Conservation (phyloP, 2,797 vertebrate genomes). For the Graptemys geographica region DNA sequence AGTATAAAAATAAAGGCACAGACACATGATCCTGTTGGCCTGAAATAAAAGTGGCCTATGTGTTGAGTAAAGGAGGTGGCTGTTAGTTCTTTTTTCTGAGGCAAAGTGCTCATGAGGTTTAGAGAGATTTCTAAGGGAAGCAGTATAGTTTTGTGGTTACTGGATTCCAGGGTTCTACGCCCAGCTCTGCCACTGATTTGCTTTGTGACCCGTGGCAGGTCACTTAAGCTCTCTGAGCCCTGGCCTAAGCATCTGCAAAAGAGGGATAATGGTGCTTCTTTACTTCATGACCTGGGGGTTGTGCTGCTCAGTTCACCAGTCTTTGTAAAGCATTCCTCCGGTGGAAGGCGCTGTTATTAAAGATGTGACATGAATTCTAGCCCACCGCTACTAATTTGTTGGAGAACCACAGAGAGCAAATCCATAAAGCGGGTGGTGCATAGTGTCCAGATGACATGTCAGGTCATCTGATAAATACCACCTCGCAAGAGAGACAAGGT, state of each 20-base stretch:
- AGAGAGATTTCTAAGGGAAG: not conserved
- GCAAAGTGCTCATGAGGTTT: not conserved
- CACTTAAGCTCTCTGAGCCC: not conserved
- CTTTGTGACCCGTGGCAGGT: accelerated
- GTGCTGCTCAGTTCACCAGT: not conserved
- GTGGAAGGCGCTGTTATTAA: not conserved
- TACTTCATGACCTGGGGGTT: accelerated
- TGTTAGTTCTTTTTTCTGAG: not conserved
- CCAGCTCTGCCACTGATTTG: accelerated
- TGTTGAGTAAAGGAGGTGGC: accelerated
- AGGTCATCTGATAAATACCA: not conserved
- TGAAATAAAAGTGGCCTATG: accelerated
- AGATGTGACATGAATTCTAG: not conserved
- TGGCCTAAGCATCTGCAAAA: not conserved
- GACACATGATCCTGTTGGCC: accelerated
- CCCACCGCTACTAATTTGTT: not conserved
- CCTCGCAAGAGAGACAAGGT: not conserved
- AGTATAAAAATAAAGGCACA: accelerated
- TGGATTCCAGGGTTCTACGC: not conserved
- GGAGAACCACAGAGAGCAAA: not conserved
- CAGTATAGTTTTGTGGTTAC: not conserved
- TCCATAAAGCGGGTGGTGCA: accelerated
- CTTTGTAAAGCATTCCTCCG: not conserved
- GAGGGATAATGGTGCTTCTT: accelerated
- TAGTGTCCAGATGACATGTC: not conserved